Evolutionary conservation across 1,140 invertebrate genomes (phyloP), one percentile per base, ranked within the genome.

Genomic region (Drosophila orena): DNA sequence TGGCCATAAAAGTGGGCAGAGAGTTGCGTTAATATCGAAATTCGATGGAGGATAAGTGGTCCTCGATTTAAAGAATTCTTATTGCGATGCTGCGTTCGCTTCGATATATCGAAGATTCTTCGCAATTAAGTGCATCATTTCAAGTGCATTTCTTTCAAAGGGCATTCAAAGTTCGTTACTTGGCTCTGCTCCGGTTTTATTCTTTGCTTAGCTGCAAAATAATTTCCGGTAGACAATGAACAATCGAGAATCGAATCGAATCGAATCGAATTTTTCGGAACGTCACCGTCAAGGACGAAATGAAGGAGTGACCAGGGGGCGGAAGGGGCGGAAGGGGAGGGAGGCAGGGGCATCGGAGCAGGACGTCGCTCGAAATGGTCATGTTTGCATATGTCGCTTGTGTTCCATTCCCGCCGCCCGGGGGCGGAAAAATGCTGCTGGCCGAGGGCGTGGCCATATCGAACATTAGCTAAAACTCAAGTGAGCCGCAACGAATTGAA

Each of bases 401-500:
- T 73, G 50, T 52, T 47, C 12, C 43, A 44, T 52, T 47, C 10
- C 43, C 54, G 47, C 44, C 38, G 52, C 17, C 14, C 37, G 4
- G 27, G 27, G 49, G 24, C 11, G 3, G 2, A 3, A 4, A 12
- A 10, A n/a, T 27, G 42, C n/a, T 22, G 42, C 27, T 35, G 47
- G 64, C 34, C 27, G 62, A 44, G 83, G 81, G 83, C 83, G 83
- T 88, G 83, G 83, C 37, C 83, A 88, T 79, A 89, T 89, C 81
- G 83, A 89, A 79, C 83, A 88, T 88, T 89, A 88, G 83, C 83
- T 89, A 84, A 88, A 89, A 88, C 84, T 89, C 83, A 88, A 89
- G 84, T 88, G 83, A 88, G 84, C 72, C 79, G 83, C 84, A 83
- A 84, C 83, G 79, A 88, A 88, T 89, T 79, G 83, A 86, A 88